These are phyloP conservation scores for Nibea coibor DNA, from an alignment of 2,113 vertebrate genomes.

Conservation along the genomic window DNA sequence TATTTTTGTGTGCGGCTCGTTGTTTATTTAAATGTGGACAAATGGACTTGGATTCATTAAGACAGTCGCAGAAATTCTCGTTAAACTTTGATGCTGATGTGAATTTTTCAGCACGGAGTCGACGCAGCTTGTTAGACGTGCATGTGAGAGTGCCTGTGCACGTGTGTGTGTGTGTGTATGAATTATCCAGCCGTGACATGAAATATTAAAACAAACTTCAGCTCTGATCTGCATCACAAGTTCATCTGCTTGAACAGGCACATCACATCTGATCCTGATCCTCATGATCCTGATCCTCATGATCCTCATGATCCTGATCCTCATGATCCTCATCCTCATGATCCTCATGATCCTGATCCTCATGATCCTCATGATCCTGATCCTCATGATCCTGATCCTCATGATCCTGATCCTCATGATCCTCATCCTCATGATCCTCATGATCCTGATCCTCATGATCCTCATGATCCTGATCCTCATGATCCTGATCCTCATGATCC, in stretches of 20 bases:
- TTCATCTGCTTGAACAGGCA: slow-evolving; percentile 41
- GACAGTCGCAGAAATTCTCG: slow-evolving; percentile 88
- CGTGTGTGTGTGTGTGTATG: slow-evolving; percentile 22
- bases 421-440: too few relatives aligned
- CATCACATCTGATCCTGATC: neutral
- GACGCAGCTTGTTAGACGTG: slow-evolving; percentile 31
- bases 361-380: neutral
- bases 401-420: neutral
- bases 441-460: neutral
- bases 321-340: neutral
- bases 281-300: neutral
- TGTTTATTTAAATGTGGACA: slow-evolving; percentile 85
- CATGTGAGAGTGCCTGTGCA: neutral
- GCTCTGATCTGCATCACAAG: slow-evolving; percentile 63
- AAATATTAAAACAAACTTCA: slow-evolving; percentile 69
- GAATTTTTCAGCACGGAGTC: slow-evolving; percentile 92
- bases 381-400: neutral
- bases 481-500: neutral
- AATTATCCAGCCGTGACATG: slow-evolving; percentile 62
- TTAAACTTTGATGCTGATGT: slow-evolving; percentile 96
- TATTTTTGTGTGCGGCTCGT: slow-evolving; percentile 43
- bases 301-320: neutral
- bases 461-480: neutral
- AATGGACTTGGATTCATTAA: slow-evolving; percentile 97
- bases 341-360: neutral